A percentile compares a stretch with the other conserved stretches of the same genome.
Conservation (phyloP, 2,888 invertebrate species). For the Xestobium rufovillosum region DNA sequence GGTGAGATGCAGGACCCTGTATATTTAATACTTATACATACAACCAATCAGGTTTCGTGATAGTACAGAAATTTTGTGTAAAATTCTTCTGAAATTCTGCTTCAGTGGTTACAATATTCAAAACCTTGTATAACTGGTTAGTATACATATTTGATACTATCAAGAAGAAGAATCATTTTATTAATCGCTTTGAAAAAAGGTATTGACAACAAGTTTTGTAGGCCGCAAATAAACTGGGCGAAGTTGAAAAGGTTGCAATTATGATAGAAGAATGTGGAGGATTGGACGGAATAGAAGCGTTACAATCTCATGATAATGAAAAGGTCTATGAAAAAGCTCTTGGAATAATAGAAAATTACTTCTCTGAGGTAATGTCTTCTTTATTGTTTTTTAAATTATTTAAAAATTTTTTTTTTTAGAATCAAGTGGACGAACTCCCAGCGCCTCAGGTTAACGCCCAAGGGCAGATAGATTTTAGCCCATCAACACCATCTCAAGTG, state of each 20-base stretch:
- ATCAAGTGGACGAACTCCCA: not conserved
- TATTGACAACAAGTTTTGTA: constrained; percentile 35
- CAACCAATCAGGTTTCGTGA: no score
- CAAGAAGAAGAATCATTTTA: no score
- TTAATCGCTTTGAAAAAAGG: not conserved
- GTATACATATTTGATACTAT: no score
- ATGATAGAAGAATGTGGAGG: constrained; percentile 87
- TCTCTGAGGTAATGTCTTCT: constrained; percentile 35
- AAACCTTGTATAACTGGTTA: no score
- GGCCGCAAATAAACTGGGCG: constrained; percentile 70
- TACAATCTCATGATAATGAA: constrained; percentile 88
- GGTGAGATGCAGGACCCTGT: no score
- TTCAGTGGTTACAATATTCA: no score
- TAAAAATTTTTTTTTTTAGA: no score
- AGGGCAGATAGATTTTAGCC: constrained; percentile 1
- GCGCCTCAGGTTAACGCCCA: constrained; percentile 2
- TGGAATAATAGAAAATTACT: constrained; percentile 40
- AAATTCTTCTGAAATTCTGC: no score
- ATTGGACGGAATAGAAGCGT: constrained; percentile 78
- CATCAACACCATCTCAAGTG: not conserved
- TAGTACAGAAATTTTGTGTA: no score
- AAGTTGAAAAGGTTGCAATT: constrained; percentile 66
- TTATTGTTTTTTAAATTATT: not conserved
- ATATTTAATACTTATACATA: no score
- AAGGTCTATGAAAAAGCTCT: constrained; percentile 53